Evolutionary conservation across 2,797 vertebrate species (phyloP).

Genomic region (Cirrhinus molitorella): DNA sequence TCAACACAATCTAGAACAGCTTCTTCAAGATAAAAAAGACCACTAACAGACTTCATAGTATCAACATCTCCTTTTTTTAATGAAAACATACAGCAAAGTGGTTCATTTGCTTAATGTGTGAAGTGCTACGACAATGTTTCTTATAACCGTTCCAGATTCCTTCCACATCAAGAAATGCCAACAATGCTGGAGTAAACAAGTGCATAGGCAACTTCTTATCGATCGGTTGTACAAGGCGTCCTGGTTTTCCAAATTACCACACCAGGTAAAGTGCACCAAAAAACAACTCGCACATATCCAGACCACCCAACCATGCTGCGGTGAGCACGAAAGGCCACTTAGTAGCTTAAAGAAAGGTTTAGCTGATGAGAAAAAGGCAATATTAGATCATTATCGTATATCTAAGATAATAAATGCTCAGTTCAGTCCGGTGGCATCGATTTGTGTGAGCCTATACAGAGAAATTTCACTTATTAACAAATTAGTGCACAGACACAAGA

Average conservation of each 20-base stretch:
- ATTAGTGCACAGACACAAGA: constrained; percentile 54
- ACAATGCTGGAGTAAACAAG: constrained; percentile 36
- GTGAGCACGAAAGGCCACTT: constrained; percentile 62
- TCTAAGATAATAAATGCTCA: background rate
- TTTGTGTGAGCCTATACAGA: constrained; percentile 41
- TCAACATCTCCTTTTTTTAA: constrained; percentile 55
- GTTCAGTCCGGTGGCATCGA: constrained; percentile 45
- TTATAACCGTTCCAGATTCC: constrained; percentile 43
- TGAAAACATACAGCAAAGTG: constrained; percentile 64
- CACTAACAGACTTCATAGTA: constrained; percentile 1
- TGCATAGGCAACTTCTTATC: constrained; percentile 40
- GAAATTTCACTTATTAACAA: constrained; percentile 54
- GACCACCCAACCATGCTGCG: constrained; percentile 30
- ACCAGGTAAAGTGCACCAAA: constrained; percentile 35
- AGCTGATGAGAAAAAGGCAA: constrained; percentile 43
- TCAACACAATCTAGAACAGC: background rate
- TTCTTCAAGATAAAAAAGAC: background rate
- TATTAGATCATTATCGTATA: constrained; percentile 35
- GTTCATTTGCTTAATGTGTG: constrained; percentile 13
- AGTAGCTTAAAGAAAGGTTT: constrained; percentile 54
- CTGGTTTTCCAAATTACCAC: constrained; percentile 37
- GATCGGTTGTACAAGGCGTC: constrained; percentile 45
- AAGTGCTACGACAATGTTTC: constrained; percentile 27
- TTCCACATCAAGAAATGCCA: constrained; percentile 52
- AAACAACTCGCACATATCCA: constrained; percentile 37